Conservation (phyloP, 2,888 invertebrate species). For the Urechis unicinctus region DNA sequence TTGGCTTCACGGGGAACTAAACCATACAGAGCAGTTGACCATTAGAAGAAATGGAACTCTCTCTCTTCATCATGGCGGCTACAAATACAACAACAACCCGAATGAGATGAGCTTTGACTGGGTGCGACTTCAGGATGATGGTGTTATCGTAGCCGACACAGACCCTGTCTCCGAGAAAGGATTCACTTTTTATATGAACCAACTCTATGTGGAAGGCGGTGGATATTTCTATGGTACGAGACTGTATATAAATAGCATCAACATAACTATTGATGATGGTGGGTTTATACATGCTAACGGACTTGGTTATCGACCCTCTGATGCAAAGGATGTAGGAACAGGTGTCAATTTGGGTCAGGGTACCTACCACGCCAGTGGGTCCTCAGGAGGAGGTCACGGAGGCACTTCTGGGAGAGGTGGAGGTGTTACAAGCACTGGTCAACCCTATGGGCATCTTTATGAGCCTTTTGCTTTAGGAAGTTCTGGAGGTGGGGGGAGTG, state of each 20-base stretch:
- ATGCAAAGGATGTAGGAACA: constrained; percentile 11
- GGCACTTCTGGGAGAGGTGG: constrained; percentile 30
- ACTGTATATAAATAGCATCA: constrained; percentile 22
- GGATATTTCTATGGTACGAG: constrained; percentile 26
- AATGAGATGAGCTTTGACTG: constrained; percentile 21
- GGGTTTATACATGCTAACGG: constrained; percentile 27
- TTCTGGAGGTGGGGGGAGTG: constrained; percentile 27
- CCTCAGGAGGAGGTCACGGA: constrained; percentile 33
- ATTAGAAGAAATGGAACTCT: constrained; percentile 28
- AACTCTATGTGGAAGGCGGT: constrained; percentile 30
- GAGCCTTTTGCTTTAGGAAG: constrained; percentile 28
- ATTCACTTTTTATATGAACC: constrained; percentile 18
- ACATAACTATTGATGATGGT: constrained; percentile 31
- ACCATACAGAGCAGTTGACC: constrained; percentile 27
- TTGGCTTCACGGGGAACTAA: constrained; percentile 31
- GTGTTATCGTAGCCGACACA: constrained; percentile 24
- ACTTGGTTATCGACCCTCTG: constrained; percentile 24
- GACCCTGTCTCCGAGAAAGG: constrained; percentile 25
- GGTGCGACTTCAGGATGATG: constrained; percentile 30
- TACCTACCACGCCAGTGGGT: constrained; percentile 19
- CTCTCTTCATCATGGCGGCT: constrained; percentile 24
- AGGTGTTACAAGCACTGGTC: constrained; percentile 25
- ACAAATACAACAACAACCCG: constrained; percentile 12
- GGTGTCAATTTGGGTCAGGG: constrained; percentile 26
- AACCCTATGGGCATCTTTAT: constrained; percentile 32